Evolutionary conservation across 37 sponge, comb jelly and placozoan species (phyloP).

Genomic region (Eunapius fragilis): DNA sequence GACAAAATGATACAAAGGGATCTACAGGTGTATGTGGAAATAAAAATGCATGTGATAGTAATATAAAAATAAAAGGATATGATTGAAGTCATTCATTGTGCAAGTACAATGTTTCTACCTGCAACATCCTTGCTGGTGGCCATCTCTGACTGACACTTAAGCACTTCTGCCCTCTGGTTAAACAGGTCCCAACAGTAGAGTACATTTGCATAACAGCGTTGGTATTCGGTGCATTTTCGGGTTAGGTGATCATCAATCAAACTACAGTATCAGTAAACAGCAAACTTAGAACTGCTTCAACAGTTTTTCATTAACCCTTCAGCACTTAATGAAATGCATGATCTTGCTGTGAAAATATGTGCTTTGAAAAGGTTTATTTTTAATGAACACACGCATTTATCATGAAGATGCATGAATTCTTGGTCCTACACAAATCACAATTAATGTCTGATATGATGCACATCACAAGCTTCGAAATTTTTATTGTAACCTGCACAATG

Average conservation of each 20-base stretch:
- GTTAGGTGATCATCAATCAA: constrained; percentile 56
- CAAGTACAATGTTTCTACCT: background rate
- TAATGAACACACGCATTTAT: too few species aligned
- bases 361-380: too few species aligned
- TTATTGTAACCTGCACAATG: too few species aligned
- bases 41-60: background rate
- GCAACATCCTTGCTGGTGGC: background rate
- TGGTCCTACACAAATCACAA: too few species aligned
- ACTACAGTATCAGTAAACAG: background rate
- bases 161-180: constrained; percentile 73
- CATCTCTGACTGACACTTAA: constrained; percentile 28
- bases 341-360: too few species aligned
- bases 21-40: background rate
- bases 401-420: too few species aligned
- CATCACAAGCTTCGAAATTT: too few species aligned
- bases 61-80: background rate
- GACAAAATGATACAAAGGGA: constrained; percentile 20
- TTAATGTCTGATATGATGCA: too few species aligned
- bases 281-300: background rate
- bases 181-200: constrained; percentile 74
- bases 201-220: constrained; percentile 76
- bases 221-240: constrained; percentile 66
- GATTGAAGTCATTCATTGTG: background rate
- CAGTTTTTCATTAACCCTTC: background rate
- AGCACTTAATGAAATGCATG: too few species aligned